These are phyloP conservation scores for Ypsolopha sequella DNA, from an alignment of 2,888 invertebrate genomes.

Conservation along the genomic window DNA sequence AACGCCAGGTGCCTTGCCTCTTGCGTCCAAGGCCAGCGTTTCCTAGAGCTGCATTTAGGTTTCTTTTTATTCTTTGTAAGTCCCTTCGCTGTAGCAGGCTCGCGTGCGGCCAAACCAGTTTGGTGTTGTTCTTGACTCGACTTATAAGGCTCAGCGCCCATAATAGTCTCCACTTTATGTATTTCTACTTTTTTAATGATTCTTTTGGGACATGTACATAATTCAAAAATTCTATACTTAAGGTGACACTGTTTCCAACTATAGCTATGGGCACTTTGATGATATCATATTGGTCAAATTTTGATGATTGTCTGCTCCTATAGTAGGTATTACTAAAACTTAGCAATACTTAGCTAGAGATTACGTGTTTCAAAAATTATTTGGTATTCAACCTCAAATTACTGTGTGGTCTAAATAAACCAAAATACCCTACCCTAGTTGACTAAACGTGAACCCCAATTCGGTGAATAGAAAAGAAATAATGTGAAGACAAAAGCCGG, in stretches of 20 bases:
- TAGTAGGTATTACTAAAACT: too few species aligned
- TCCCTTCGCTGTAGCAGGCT: constrained; percentile 53
- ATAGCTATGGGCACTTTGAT: too few species aligned
- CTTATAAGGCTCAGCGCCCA: constrained; percentile 46
- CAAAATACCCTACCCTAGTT: too few species aligned
- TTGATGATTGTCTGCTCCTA: too few species aligned
- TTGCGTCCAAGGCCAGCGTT: constrained; percentile 65
- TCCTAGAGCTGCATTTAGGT: constrained; percentile 69
- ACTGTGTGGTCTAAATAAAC: too few species aligned
- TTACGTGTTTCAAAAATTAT: too few species aligned
- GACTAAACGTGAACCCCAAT: constrained; percentile 25
- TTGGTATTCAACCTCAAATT: too few species aligned
- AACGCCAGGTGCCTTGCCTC: constrained; percentile 67
- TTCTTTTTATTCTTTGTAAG: constrained; percentile 67
- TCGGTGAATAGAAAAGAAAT: constrained; percentile 39
- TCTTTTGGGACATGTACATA: constrained; percentile 14
- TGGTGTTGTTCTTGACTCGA: constrained; percentile 47
- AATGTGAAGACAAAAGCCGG: constrained; percentile 48
- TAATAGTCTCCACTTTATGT: constrained; percentile 38
- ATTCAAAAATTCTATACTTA: too few species aligned
- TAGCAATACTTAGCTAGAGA: too few species aligned
- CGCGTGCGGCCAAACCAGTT: constrained; percentile 66
- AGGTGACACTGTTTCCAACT: too few species aligned
- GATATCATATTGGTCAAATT: too few species aligned
- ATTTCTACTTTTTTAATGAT: constrained; percentile 31